Evolutionary conservation across 2,797 vertebrate genomes (phyloP).

Genomic region (Paedocypris micromegethes): DNA sequence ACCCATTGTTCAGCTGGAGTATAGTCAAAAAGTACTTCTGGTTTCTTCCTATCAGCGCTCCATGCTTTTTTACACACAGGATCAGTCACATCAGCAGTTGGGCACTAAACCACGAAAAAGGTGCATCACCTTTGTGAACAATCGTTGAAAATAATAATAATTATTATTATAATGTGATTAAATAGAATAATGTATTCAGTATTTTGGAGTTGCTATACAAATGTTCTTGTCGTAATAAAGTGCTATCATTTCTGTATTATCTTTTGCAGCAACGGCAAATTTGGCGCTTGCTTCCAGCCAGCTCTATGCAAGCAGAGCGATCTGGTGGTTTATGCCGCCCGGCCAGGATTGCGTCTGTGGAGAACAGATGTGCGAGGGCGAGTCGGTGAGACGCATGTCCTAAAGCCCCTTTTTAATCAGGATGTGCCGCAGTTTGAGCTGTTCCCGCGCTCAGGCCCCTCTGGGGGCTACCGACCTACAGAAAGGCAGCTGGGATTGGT

Average conservation of each 20-base stretch:
- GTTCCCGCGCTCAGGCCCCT: slow-evolving; percentile 75
- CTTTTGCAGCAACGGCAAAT: slow-evolving; percentile 76
- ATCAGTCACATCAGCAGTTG: slow-evolving; percentile 77
- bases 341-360: slow-evolving; percentile 90
- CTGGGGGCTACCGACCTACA: slow-evolving; percentile 64
- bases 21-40: slow-evolving; percentile 87
- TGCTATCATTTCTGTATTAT: background rate
- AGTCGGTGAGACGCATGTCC: slow-evolving; percentile 84
- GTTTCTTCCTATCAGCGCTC: slow-evolving; percentile 84
- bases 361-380: slow-evolving; percentile 79
- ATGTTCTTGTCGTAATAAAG: no score
- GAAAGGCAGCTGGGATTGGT: slow-evolving; percentile 86
- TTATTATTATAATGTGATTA: no score
- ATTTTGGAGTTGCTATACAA: no score
- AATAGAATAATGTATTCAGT: no score
- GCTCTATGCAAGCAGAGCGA: slow-evolving; percentile 94
- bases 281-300: slow-evolving; percentile 92
- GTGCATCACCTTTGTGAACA: slow-evolving; percentile 53
- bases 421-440: slow-evolving; percentile 82
- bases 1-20: slow-evolving; percentile 88
- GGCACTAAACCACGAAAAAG: slow-evolving; percentile 86
- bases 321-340: slow-evolving; percentile 80
- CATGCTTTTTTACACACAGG: slow-evolving; percentile 84
- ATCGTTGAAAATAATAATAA: background rate
- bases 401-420: slow-evolving; percentile 78